These are phyloP conservation scores for Eupeodes corollae DNA, from an alignment of 1,140 invertebrate genomes.

Conservation along the genomic window DNA sequence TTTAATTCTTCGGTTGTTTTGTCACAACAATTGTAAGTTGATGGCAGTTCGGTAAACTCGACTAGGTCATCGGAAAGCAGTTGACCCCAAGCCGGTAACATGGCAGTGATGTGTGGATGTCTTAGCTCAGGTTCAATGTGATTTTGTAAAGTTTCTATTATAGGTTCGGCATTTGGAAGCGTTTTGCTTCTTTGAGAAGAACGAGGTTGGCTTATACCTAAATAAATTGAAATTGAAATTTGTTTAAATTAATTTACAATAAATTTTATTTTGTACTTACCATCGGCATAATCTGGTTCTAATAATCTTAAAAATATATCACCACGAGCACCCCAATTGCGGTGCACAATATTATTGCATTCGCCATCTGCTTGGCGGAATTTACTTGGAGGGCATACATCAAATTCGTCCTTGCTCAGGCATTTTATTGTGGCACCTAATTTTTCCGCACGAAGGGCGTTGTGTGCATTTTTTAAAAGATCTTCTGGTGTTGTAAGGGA, in stretches of 20 bases:
- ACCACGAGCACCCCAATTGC: slow-evolving; percentile 76
- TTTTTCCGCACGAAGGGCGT: slow-evolving; percentile 23
- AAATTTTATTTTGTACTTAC: slow-evolving; percentile 32
- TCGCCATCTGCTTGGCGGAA: slow-evolving; percentile 74
- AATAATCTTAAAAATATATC: slow-evolving; percentile 71
- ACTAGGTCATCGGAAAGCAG: slow-evolving; percentile 66
- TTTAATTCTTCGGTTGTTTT: slow-evolving; percentile 20
- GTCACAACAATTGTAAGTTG: slow-evolving; percentile 45
- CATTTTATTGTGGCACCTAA: slow-evolving; percentile 18
- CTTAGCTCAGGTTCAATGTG: slow-evolving; percentile 31
- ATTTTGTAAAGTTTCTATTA: slow-evolving; percentile 25
- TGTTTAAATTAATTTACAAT: slow-evolving; percentile 4
- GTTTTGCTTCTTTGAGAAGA: slow-evolving; percentile 41
- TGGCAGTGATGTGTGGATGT: slow-evolving; percentile 62
- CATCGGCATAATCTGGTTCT: slow-evolving; percentile 71
- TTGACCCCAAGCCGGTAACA: slow-evolving; percentile 72
- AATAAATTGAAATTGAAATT: slow-evolving; percentile 12
- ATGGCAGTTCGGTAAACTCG: slow-evolving; percentile 40
- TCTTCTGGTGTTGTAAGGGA: slow-evolving; percentile 25
- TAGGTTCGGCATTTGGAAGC: slow-evolving; percentile 44
- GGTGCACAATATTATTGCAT: slow-evolving; percentile 89
- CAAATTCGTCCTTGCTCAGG: slow-evolving; percentile 11
- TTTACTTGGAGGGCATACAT: slow-evolving; percentile 58
- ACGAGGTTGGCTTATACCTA: slow-evolving; percentile 50
- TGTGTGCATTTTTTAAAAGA: slow-evolving; percentile 23